Evolutionary conservation across 2,113 vertebrate species (phyloP).

Genomic region (Rhinopomastus cyanomelas): DNA sequence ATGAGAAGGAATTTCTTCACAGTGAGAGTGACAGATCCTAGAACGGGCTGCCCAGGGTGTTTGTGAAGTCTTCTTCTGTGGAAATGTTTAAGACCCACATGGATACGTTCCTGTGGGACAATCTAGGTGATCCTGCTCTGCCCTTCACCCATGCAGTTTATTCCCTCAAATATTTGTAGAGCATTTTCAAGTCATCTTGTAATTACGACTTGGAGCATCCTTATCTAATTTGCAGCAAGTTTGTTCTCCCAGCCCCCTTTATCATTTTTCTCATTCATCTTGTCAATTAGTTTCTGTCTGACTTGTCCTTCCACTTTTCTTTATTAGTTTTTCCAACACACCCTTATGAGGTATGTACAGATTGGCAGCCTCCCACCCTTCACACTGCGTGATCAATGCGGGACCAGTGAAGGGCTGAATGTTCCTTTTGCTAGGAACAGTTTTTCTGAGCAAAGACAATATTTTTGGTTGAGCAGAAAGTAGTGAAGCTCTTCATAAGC

Average conservation of each 20-base stretch:
- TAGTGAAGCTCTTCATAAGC: not conserved
- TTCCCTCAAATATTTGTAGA: conserved; percentile 56
- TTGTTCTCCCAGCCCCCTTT: not conserved
- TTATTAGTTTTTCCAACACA: not conserved
- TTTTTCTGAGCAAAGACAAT: not conserved
- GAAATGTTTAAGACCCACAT: too few relatives aligned
- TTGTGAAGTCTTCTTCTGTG: too few relatives aligned
- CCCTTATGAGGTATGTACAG: not conserved
- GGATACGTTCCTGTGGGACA: too few relatives aligned
- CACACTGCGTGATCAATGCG: fast-evolving
- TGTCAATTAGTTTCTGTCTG: not conserved
- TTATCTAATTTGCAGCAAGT: conserved; percentile 32
- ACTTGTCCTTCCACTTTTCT: not conserved
- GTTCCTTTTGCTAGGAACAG: not conserved
- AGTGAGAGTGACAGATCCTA: too few relatives aligned
- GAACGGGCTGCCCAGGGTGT: too few relatives aligned
- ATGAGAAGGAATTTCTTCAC: too few relatives aligned
- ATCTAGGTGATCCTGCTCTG: too few relatives aligned
- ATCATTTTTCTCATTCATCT: not conserved
- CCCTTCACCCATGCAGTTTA: not conserved
- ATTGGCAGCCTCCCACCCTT: not conserved
- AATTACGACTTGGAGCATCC: not conserved
- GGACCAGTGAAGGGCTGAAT: fast-evolving
- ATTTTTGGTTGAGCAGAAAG: not conserved
- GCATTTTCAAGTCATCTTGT: conserved; percentile 22